Percentiles rank a stretch among this genome's conserved stretches.
Conservation (phyloP, 1,140 invertebrate genomes). For the Oppia nitens region DNA sequence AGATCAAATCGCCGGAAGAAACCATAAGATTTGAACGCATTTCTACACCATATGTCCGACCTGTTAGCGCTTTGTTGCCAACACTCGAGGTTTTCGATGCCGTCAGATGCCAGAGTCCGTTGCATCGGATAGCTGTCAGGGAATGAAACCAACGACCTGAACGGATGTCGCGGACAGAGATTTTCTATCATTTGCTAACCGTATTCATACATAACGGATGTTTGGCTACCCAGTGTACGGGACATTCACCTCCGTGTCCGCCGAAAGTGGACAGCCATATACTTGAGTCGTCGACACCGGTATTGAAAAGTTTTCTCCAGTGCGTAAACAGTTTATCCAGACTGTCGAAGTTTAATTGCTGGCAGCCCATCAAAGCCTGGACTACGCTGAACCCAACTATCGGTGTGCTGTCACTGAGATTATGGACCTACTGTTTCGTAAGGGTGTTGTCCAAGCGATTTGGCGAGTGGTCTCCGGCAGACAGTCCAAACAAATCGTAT, state of each 20-base stretch:
- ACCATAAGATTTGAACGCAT: constrained; percentile 9
- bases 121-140: too few relatives aligned
- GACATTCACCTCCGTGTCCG: constrained; percentile 3
- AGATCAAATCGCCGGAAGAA: constrained; percentile 10
- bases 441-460: not conserved
- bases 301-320: not conserved
- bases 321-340: not conserved
- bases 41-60: constrained; percentile 1
- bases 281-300: not conserved
- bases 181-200: constrained; percentile 8
- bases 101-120: too few relatives aligned
- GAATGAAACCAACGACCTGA: not conserved
- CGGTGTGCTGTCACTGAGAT: not conserved
- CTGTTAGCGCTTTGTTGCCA: too few relatives aligned
- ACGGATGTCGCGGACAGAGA: not conserved
- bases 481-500: too few relatives aligned
- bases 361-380: not conserved
- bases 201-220: not conserved
- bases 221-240: not conserved
- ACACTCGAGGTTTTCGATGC: too few relatives aligned
- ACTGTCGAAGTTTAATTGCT: constrained; percentile 6
- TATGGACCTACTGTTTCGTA: not conserved
- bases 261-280: not conserved
- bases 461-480: not conserved
- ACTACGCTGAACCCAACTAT: not conserved